Evolutionary conservation across 2,113 vertebrate genomes (phyloP), one percentile per base, ranked within the genome.

Genomic region (Hydrolagus affinis): DNA sequence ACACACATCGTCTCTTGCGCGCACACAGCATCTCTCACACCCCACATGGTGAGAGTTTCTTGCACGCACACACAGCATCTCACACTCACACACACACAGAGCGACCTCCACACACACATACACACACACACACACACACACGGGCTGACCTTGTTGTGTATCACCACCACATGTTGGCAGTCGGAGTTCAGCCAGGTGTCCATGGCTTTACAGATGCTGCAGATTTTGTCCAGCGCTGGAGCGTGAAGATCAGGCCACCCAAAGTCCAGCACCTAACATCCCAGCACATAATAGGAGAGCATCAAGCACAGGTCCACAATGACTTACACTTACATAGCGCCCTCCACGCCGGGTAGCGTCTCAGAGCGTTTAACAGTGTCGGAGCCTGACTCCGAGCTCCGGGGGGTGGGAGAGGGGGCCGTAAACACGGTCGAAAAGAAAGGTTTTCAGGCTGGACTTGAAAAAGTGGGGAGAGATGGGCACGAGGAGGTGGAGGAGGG

Each of bases 171-270:
- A 0, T 99, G 97, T 91, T 96, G 96, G 0, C 92, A 86, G 0
- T 95, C 95, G 0, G 96, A 91, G 0, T 94, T 99, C 87, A 99
- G 95, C 96, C 98, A 99, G 0, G 96, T 99, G 93, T 99, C 98
- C 96, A 99, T 97, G 86, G 98, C 97, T 88, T 99, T 99, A 89
- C 98, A 99, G 90, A 99, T 95, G 87, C 96, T 98, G 92, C 98
- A 99, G 89, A 99, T 97, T 91, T 97, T 99, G 89, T 99, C 98
- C 90, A 99, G 92, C 0, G 98, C 97, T 0, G 98, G 98, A 2
- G 97, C 98, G 21, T 99, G 97, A 85, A 98, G 93, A 89, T 99
- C 97, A 0, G 97, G 98, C 97, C 97, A 99, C 76, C 97, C 97
- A 59, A 99, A 98, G 90, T 99, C 98, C 93, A 98, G 88, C 73